These are phyloP conservation scores for Riparia riparia DNA, from an alignment of 2,113 vertebrate genomes.

Conservation along the genomic window DNA sequence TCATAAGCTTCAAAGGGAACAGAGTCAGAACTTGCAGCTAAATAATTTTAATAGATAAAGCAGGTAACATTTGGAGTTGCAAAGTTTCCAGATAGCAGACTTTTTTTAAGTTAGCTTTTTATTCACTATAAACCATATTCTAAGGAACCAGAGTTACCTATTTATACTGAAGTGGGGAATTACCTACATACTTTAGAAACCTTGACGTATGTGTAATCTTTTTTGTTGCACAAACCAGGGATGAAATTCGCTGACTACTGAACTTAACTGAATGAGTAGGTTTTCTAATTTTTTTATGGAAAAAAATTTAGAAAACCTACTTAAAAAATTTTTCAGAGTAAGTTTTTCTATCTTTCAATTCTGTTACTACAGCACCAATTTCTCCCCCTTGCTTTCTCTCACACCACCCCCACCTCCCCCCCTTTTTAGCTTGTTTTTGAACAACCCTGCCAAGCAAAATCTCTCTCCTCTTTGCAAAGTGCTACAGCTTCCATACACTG, in stretches of 20 bases:
- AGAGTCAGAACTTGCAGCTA: conserved; percentile 1
- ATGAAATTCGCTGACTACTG: not conserved
- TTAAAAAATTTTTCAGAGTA: not conserved
- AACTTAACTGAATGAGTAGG: not conserved
- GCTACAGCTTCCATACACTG: not conserved
- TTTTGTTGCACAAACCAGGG: not conserved
- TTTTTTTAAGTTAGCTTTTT: not conserved
- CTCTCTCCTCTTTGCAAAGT: not conserved
- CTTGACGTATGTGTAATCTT: rapidly evolving
- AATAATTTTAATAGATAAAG: not conserved
- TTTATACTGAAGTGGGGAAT: not conserved
- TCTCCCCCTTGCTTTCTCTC: not conserved
- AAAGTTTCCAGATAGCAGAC: not conserved
- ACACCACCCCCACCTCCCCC: not conserved
- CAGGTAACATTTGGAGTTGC: not conserved
- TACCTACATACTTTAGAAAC: not conserved
- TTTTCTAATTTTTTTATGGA: not conserved
- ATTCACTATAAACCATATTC: not conserved
- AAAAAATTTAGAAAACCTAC: too few species aligned
- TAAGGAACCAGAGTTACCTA: not conserved
- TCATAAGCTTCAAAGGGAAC: conserved; percentile 49
- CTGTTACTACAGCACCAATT: not conserved
- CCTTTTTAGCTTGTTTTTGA: not conserved
- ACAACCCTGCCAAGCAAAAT: not conserved
- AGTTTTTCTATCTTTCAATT: not conserved